Base-by-base conservation (phyloP, 2,113 vertebrate species). In the Tenebrosternarchus preto region DNA sequence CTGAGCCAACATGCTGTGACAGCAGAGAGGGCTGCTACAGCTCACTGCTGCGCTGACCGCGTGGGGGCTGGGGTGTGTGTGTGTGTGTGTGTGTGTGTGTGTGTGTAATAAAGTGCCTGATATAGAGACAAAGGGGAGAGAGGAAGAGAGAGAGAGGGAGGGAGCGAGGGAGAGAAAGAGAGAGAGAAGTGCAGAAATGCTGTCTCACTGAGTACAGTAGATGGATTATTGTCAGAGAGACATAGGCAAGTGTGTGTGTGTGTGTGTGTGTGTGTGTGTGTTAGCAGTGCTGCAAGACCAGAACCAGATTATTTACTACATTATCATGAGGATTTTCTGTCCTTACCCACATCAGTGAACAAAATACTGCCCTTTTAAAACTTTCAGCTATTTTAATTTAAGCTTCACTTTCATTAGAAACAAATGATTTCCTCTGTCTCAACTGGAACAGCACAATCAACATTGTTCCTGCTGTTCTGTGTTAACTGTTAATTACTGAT, bases 221-320 rank as follows among this genome's bases (percentile, higher is more conserved):
- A 22, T 46, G 24, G 19, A 55, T 31, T 39, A 27, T 39, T 53
- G 55, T 69, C 24, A 61, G 66, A 27, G 25, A n/a, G 22, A 70
- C 39, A 31, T 29, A 27, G 61, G 19, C 15, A 43, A 59, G 50
- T 16, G 69, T 53, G 46, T 64, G 53, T 59, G 59, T 43, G 43
- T 73, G 68, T 56, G 55, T 27, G 72, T 22, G 46, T 56, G 75
- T 19, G 73, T 19, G 50, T 63, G 56, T 19, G 67, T 56, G 36
- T 60, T 19, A 84, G 56, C 22, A 50, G 12, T 85, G 78, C 46
- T 86, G 83, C 63, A 66, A 88, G 84, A 4, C 86, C 86, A 33
- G 77, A 85, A 69, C 89, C 83, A 88, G 29, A 66, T 84, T 85
- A 66, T 83, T 88, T 79, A 89, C 86, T 29, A 63, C 85, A 77